These are phyloP conservation scores for Tetheella fluctuosa DNA, from an alignment of 2,888 invertebrate species.

Conservation along the genomic window DNA sequence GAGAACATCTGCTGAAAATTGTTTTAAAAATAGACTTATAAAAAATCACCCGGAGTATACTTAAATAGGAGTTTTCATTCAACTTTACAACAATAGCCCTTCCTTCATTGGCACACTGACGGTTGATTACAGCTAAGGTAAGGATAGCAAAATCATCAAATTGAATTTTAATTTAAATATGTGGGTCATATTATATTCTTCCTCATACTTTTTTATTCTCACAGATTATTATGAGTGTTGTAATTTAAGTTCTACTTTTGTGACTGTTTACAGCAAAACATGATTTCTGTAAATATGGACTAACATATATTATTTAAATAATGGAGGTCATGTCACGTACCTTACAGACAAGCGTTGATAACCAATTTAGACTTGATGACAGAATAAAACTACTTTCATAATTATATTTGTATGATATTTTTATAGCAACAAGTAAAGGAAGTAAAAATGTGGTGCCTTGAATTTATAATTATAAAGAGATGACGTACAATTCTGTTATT, in stretches of 20 bases:
- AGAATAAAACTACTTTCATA: background rate
- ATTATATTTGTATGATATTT: background rate
- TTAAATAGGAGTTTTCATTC: conserved; percentile 83
- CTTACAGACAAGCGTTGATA: conserved; percentile 5
- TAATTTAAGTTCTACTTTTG: background rate
- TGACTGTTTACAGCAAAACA: background rate
- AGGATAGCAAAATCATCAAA: conserved; percentile 47
- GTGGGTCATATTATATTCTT: too few relatives aligned
- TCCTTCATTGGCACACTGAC: conserved; percentile 83
- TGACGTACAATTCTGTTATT: too few relatives aligned
- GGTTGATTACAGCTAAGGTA: conserved; percentile 76
- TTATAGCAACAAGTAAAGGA: background rate
- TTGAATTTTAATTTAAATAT: background rate
- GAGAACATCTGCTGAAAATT: conserved; percentile 81
- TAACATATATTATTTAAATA: background rate
- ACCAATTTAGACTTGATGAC: background rate
- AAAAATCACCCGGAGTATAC: conserved; percentile 69
- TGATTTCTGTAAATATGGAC: background rate
- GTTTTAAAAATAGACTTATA: conserved; percentile 65
- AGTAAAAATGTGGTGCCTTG: background rate
- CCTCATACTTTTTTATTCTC: too few relatives aligned
- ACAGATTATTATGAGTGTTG: background rate
- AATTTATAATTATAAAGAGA: too few relatives aligned
- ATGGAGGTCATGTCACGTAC: background rate
- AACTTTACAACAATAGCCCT: conserved; percentile 79